Percentiles rank a stretch among this genome's conserved stretches.
These are phyloP conservation scores for Tolmerus cingulatus DNA, from an alignment of 2,888 invertebrate genomes.

Conservation along the genomic window DNA sequence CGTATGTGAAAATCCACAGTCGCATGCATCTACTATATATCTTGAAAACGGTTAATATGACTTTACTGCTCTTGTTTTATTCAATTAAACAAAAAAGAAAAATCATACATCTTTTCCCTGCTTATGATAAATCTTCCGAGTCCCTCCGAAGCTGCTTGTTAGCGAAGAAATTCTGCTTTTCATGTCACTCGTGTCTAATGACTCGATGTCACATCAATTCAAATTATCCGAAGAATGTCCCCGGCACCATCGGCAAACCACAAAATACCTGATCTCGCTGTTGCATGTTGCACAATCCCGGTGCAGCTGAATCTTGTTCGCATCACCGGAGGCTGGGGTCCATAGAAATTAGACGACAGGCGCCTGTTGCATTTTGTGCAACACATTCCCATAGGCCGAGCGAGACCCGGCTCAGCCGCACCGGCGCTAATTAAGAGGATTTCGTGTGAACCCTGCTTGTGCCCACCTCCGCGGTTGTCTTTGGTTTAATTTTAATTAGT, in stretches of 20 bases:
- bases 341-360: background rate
- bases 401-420: background rate
- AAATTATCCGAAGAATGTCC: background rate
- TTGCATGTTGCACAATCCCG: background rate
- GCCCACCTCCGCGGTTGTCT: background rate
- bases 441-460: background rate
- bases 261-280: background rate
- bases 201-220: background rate
- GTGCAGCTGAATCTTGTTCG: background rate
- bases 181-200: background rate
- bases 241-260: background rate
- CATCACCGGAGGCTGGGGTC: background rate
- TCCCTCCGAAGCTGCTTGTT: background rate
- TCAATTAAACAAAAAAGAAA: background rate
- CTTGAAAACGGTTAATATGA: background rate
- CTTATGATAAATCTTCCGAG: background rate
- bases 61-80: background rate
- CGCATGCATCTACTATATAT: no score
- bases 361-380: slow-evolving; percentile 11
- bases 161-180: background rate
- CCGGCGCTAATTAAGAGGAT: background rate
- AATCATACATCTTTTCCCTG: background rate
- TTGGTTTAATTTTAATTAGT: background rate
- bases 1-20: no score
- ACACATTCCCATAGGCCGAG: slow-evolving; percentile 9